Evolutionary conservation across 2,797 vertebrate genomes (phyloP).

Genomic region (Apogon hyalosoma): DNA sequence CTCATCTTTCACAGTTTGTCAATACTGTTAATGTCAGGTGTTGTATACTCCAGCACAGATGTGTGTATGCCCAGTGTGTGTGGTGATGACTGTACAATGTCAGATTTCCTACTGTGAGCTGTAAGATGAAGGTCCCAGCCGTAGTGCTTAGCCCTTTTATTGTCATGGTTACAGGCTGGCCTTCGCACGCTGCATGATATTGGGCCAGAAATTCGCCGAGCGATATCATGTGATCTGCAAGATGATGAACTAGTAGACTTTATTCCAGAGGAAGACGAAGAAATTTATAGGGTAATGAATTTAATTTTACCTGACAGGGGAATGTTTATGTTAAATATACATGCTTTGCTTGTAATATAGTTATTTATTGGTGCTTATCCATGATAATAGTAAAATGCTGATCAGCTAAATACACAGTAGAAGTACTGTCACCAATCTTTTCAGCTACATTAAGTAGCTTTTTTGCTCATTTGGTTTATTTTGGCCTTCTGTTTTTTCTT

Average conservation of each 20-base stretch:
- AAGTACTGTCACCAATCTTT: constrained; percentile 20
- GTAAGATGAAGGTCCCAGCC: constrained; percentile 64
- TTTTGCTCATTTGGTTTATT: constrained; percentile 47
- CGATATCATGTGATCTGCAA: constrained; percentile 99
- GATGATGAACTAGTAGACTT: constrained; percentile 98
- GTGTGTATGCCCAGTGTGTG: constrained; percentile 64
- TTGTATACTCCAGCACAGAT: constrained; percentile 52
- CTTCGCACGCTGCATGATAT: constrained; percentile 99
- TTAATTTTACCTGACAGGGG: constrained; percentile 71
- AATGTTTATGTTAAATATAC: constrained; percentile 47
- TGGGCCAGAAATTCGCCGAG: constrained; percentile 98
- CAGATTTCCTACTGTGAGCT: constrained; percentile 61
- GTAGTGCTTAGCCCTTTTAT: constrained; percentile 76
- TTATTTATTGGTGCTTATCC: constrained; percentile 10
- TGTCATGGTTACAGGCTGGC: constrained; percentile 95
- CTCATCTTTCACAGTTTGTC: constrained; percentile 78
- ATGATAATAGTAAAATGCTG: constrained; percentile 28
- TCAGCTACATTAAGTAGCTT: constrained; percentile 30
- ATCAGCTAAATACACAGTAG: constrained; percentile 39
- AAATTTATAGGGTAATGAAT: constrained; percentile 97
- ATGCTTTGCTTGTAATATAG: constrained; percentile 40
- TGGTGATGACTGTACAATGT: constrained; percentile 63
- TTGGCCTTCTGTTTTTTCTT: constrained; percentile 57
- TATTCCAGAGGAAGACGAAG: constrained; percentile 96
- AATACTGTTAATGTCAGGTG: constrained; percentile 73